Percentiles rank a stretch among this genome's conserved stretches.
Conservation (phyloP, 2,888 invertebrate species). For the Phyllotreta cruciferae region DNA sequence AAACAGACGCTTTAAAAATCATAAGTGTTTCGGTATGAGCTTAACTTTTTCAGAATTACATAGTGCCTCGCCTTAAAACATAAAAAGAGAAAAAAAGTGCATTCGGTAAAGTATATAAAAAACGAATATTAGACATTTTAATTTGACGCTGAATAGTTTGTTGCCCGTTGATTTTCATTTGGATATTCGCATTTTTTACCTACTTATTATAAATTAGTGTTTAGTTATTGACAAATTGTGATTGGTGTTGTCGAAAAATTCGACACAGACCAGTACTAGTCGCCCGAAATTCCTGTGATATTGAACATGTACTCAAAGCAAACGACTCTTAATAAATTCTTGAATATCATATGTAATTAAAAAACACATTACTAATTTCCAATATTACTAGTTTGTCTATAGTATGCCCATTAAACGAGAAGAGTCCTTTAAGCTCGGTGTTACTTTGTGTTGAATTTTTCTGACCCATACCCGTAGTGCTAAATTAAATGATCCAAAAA, state of each 20-base stretch:
- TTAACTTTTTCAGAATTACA: slow-evolving; percentile 59
- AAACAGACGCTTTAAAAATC: slow-evolving; percentile 41
- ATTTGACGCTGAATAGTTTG: slow-evolving; percentile 22
- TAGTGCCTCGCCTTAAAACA: slow-evolving; percentile 66
- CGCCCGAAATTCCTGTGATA: neutral
- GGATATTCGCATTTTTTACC: slow-evolving; percentile 26
- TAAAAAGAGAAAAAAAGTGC: slow-evolving; percentile 49
- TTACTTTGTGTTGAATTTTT: slow-evolving; percentile 21
- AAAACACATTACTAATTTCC: neutral
- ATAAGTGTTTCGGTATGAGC: slow-evolving; percentile 69
- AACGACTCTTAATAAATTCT: too few species aligned
- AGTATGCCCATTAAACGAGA: neutral
- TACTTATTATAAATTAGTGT: slow-evolving; percentile 26
- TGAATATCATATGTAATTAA: too few species aligned
- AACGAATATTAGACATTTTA: slow-evolving; percentile 18
- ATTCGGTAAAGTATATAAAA: slow-evolving; percentile 40
- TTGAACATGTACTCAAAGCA: too few species aligned
- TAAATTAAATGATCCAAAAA: slow-evolving; percentile 22
- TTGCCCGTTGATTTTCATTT: slow-evolving; percentile 15
- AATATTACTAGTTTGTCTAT: neutral
- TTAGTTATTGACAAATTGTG: slow-evolving; percentile 31
- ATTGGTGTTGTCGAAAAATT: slow-evolving; percentile 27
- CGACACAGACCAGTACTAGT: slow-evolving; percentile 12
- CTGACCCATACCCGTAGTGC: slow-evolving; percentile 24
- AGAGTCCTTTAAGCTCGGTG: neutral